These are phyloP conservation scores for Camarhynchus parvulus DNA, from an alignment of 2,113 vertebrate genomes.

Conservation along the genomic window DNA sequence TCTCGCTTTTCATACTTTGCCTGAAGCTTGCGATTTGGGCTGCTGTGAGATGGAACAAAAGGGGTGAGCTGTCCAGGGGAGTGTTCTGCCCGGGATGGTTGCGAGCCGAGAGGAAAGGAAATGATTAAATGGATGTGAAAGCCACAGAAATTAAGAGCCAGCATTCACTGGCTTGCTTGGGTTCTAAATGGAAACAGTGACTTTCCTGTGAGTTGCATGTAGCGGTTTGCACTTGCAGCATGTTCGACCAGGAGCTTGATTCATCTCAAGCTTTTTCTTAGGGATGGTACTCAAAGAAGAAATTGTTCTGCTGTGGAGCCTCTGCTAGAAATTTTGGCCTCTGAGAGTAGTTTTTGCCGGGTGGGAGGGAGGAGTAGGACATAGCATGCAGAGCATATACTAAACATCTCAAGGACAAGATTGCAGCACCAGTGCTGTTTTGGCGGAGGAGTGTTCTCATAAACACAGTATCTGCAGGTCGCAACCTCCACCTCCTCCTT, in stretches of 20 bases:
- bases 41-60: not conserved
- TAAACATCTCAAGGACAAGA: not conserved
- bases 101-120: not conserved
- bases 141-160: not conserved
- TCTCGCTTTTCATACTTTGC: not conserved
- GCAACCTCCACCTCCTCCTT: conserved; percentile 49
- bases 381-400: not conserved
- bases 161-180: not conserved
- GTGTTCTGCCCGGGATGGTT: not conserved
- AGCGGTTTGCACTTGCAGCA: not conserved
- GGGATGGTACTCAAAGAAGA: not conserved
- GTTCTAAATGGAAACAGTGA: not conserved
- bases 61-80: not conserved
- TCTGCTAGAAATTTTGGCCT: not conserved
- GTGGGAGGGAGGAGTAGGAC: not conserved
- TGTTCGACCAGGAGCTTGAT: not conserved
- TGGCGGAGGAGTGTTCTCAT: conserved; percentile 27
- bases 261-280: not conserved
- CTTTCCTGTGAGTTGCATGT: not conserved
- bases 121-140: not conserved
- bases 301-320: not conserved
- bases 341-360: not conserved
- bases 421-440: not conserved
- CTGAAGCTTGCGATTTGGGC: not conserved
- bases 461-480: conserved; percentile 31